Evolutionary conservation across 2,797 vertebrate species (phyloP).

Genomic region (Clarias pachynema): DNA sequence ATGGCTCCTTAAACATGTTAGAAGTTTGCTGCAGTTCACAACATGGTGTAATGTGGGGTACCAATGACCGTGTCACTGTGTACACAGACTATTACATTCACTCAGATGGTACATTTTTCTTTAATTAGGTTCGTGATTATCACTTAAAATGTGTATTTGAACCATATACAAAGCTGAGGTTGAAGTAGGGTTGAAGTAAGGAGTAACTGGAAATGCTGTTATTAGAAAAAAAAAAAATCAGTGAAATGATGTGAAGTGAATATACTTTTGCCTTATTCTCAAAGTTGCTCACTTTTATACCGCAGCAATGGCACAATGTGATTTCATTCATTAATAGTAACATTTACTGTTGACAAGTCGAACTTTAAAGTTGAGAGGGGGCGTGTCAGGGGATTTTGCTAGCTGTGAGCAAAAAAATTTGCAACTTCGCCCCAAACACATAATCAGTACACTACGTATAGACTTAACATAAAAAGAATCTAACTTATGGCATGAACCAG

Average conservation of each 20-base stretch:
- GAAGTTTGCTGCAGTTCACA: background rate
- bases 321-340: background rate
- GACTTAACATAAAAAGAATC: no score
- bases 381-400: background rate
- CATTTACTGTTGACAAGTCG: background rate
- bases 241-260: background rate
- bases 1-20: constrained; percentile 18
- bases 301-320: background rate
- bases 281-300: background rate
- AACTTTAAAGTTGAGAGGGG: background rate
- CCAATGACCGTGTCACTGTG: background rate
- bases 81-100: background rate
- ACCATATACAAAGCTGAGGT: constrained; percentile 40
- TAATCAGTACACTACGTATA: no score
- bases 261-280: background rate
- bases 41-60: background rate
- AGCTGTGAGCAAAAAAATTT: background rate
- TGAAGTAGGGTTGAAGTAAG: background rate
- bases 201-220: background rate
- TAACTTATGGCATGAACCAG: no score
- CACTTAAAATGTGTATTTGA: constrained; percentile 45
- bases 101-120: background rate
- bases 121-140: constrained; percentile 2
- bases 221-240: background rate
- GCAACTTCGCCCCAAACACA: background rate